These are phyloP conservation scores for Syngnathus typhle DNA, from an alignment of 2,113 vertebrate species.

Conservation along the genomic window DNA sequence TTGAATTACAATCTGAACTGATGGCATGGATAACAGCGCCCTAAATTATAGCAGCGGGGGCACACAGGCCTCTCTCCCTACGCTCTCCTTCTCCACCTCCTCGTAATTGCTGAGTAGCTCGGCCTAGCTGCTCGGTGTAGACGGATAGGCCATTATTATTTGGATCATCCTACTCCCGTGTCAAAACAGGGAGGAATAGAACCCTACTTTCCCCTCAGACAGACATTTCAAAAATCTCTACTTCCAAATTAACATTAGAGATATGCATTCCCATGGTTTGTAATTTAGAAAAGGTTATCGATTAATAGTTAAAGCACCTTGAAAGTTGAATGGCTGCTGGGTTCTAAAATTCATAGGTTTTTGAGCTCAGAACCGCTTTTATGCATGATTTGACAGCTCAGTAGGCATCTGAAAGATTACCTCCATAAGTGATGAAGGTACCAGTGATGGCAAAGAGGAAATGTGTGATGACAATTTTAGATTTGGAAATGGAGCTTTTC, in stretches of 20 bases:
- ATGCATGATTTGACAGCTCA: too few relatives aligned
- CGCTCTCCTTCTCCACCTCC: slow-evolving; percentile 41
- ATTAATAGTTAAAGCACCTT: not conserved
- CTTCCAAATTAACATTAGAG: not conserved
- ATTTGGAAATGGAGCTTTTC: not conserved
- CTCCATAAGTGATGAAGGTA: not conserved
- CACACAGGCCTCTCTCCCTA: slow-evolving; percentile 43
- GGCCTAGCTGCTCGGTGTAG: slow-evolving; percentile 46
- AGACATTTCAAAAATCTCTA: slow-evolving; percentile 12
- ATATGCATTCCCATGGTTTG: not conserved
- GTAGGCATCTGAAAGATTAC: not conserved
- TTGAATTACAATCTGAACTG: slow-evolving; percentile 75
- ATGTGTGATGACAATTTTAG: not conserved
- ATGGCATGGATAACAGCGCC: slow-evolving; percentile 68
- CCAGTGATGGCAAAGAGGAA: not conserved
- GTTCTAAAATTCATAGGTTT: too few relatives aligned
- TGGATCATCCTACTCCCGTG: slow-evolving; percentile 20
- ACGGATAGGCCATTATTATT: slow-evolving; percentile 68
- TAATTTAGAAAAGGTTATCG: not conserved
- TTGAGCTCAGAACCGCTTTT: too few relatives aligned
- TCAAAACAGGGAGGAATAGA: not conserved
- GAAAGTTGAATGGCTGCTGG: not conserved
- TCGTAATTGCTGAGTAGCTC: slow-evolving; percentile 50
- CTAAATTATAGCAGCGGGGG: slow-evolving; percentile 69
- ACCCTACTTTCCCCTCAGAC: slow-evolving; percentile 11